phyloP scores from a whole-genome alignment of 2,797 vertebrate species.

The Hydrocynus forskahlii region DNA sequence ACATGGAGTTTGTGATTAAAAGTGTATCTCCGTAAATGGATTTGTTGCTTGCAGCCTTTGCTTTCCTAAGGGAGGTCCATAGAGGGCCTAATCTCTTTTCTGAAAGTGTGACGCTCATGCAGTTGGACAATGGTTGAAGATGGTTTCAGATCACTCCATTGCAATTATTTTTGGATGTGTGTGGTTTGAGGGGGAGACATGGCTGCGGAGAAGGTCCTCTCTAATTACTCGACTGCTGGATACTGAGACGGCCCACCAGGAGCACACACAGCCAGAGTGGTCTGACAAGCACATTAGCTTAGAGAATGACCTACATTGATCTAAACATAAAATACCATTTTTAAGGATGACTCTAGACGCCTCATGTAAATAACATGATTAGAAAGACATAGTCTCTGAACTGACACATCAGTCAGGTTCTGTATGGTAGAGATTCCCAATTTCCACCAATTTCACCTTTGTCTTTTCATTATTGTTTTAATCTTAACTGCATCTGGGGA shows the following conservation, averaged over 20 bases:
- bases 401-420: neutral
- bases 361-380: conserved; percentile 18
- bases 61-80: conserved; percentile 1
- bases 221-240: conserved; percentile 39
- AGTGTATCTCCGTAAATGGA: neutral
- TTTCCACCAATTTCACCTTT: conserved; percentile 14
- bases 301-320: conserved; percentile 1
- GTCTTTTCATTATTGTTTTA: conserved; percentile 28
- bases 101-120: conserved; percentile 1
- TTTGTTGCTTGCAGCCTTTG: neutral
- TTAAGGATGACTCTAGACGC: neutral
- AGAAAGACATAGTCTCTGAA: neutral
- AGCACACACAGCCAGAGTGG: neutral
- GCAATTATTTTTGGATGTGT: conserved; percentile 32
- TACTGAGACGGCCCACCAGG: conserved; percentile 7
- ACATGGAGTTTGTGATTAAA: neutral
- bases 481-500: conserved; percentile 22
- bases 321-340: neutral
- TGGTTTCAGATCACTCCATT: conserved; percentile 26
- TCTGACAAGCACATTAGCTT: conserved; percentile 1
- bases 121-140: neutral
- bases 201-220: conserved; percentile 21
- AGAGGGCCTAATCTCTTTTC: conserved; percentile 1
- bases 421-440: neutral
- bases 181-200: conserved; percentile 21